These are phyloP conservation scores for Ivindomyrus marchei DNA, from an alignment of 2,113 vertebrate genomes.

Conservation along the genomic window DNA sequence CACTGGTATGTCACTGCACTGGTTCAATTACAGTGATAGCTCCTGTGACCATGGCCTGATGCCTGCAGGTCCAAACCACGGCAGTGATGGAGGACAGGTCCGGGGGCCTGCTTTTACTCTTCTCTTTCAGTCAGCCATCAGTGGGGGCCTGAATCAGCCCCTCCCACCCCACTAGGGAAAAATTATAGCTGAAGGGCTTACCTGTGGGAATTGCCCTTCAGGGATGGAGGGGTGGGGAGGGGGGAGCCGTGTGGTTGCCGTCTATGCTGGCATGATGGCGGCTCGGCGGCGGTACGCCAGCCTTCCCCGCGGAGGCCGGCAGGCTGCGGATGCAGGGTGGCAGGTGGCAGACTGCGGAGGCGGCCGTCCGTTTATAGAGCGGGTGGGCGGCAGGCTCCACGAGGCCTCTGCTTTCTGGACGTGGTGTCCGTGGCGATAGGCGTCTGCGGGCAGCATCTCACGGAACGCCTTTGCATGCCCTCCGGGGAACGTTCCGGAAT, in stretches of 20 bases:
- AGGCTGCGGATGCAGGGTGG: neutral
- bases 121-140: neutral
- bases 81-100: neutral
- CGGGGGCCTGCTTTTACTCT: neutral
- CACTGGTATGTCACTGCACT: neutral
- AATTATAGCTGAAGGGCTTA: neutral
- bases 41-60: neutral
- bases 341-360: slow-evolving; percentile 3
- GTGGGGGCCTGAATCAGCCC: neutral
- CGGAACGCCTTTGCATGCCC: neutral
- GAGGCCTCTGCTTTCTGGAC: neutral
- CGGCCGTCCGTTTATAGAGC: slow-evolving; percentile 1
- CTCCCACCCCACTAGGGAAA: neutral
- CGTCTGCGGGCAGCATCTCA: neutral
- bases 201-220: neutral
- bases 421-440: neutral
- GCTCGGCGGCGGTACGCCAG: neutral
- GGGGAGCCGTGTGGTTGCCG: neutral
- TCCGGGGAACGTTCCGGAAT: neutral
- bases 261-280: neutral
- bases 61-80: neutral
- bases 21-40: neutral
- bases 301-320: neutral
- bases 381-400: neutral
- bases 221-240: neutral